A percentile compares a stretch with the other conserved stretches of the same genome.
Conservation (phyloP, 2,888 invertebrate species). For the Serripes groenlandicus region DNA sequence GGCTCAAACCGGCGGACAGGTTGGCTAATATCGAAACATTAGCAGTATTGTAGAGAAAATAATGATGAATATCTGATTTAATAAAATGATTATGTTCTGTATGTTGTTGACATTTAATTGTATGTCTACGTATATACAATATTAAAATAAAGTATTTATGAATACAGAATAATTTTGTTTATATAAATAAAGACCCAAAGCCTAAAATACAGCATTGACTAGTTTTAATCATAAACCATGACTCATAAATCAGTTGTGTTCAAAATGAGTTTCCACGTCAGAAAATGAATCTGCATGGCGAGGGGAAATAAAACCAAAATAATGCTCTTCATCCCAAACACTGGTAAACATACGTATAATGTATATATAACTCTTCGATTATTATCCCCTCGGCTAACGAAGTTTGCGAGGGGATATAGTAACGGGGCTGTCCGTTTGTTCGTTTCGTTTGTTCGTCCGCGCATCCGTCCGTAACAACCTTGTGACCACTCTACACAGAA, state of each 20-base stretch:
- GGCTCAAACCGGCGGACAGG: constrained; percentile 6
- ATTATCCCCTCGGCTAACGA: too few relatives aligned
- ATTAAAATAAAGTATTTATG: background rate
- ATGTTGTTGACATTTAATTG: background rate
- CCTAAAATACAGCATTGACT: background rate
- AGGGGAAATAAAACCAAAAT: background rate
- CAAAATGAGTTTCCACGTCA: background rate
- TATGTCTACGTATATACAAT: background rate
- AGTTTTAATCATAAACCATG: background rate
- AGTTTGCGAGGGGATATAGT: too few relatives aligned
- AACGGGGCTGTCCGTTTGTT: too few relatives aligned
- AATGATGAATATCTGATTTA: background rate
- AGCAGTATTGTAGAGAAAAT: background rate
- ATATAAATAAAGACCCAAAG: background rate
- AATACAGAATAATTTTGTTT: background rate
- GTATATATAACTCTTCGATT: background rate
- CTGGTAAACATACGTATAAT: background rate
- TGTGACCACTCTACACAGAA: too few relatives aligned
- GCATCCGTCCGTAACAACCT: too few relatives aligned
- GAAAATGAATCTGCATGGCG: background rate
- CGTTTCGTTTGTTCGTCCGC: too few relatives aligned
- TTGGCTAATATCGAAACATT: constrained; percentile 2
- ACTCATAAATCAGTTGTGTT: background rate
- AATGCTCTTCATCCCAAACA: background rate
- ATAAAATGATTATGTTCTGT: background rate